Conservation (phyloP, 2,888 invertebrate genomes). For the Nezara viridula region DNA sequence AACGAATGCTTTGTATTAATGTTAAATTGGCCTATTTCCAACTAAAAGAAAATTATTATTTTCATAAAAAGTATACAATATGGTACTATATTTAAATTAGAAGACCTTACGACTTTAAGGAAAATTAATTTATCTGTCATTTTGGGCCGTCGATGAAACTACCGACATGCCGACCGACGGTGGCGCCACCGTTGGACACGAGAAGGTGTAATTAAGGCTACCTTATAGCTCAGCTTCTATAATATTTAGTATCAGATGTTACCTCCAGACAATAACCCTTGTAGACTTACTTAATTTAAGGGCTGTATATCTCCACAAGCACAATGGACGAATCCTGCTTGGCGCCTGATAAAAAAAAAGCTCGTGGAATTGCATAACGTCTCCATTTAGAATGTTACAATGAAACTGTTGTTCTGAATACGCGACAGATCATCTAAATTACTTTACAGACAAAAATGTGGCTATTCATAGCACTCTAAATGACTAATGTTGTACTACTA, state of each 20-base stretch:
- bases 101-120: no score
- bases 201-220: neutral
- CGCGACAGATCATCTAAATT: neutral
- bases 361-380: neutral
- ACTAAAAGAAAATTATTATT: no score
- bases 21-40: no score
- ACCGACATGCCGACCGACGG: no score
- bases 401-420: neutral
- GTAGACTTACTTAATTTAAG: neutral
- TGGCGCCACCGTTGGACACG: neutral
- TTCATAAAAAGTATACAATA: no score
- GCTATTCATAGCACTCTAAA: neutral
- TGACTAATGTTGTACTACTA: neutral
- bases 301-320: neutral
- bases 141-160: no score
- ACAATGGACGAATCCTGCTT: neutral
- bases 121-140: no score
- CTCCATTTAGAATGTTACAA: neutral
- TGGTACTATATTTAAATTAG: no score
- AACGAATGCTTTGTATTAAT: no score
- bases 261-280: neutral
- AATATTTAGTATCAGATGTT: conserved; percentile 4
- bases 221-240: neutral
- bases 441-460: neutral
- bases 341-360: neutral